Base-by-base conservation (phyloP, 2,113 vertebrate genomes). In the Seriola aureovittata region DNA sequence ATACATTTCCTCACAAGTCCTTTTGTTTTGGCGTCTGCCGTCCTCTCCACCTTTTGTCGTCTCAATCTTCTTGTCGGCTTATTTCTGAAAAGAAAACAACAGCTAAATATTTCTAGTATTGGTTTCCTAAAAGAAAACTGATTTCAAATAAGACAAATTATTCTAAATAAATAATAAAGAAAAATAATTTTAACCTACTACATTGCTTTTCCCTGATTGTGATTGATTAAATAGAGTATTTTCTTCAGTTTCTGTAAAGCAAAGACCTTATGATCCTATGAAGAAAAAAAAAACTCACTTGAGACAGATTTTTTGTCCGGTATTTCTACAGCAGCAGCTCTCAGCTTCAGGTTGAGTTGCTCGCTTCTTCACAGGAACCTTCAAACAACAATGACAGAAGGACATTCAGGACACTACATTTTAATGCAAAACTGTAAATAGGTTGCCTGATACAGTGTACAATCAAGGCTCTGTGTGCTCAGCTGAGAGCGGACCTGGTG, bases 1-100 rank as follows among this genome's bases (percentile, higher is more conserved):
- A 0, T 88, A 96, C 95, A 93, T 93, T 94, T 95, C 76, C 91
- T 91, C 55, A 92, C 86, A 38, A 92, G 89, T 76, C 92, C 91
- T 92, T 93, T 93, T 17, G 84, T 83, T 86, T 89, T 93, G 46
- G 66, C 40, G 6, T 81, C 81, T 6, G 71, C 67, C 0, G 23
- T 85, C 82, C 59, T 81, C 82, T 91, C 82, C 36, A 8, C 58
- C 50, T 81, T 82, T 67, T 80, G 85, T 60, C 78, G 70, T 66
- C 80, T 81, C 48, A 25, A 17, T 71, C 85, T 82, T 75, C 81
- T 88, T 13, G 52, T 48, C 5, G 82, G 59, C 5, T 90, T 93
- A 17, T 29, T 89, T 84, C 87, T 91, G 42, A 38, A 73, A 71
- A 52, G 3, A 70, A 29, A 71, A 38, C 1, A 11, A 62, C 8